Evolutionary conservation across 2,888 invertebrate species (phyloP).

Genomic region (Sipha maydis): DNA sequence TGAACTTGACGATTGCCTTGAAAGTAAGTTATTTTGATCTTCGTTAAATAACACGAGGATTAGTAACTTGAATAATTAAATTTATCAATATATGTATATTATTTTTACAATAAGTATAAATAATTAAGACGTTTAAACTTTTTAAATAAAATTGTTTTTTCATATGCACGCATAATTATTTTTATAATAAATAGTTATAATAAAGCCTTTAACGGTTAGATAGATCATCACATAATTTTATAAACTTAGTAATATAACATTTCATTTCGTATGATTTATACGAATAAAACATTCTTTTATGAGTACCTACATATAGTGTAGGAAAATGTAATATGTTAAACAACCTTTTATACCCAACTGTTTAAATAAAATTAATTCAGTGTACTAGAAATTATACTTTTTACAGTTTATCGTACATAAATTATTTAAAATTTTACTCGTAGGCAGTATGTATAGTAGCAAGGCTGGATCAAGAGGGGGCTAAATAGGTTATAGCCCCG

Average conservation of each 20-base stretch:
- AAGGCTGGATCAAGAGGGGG: too few relatives aligned
- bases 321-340: constrained; percentile 3
- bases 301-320: not conserved
- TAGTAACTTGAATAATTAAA: too few relatives aligned
- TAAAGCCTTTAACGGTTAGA: not conserved
- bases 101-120: too few relatives aligned
- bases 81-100: too few relatives aligned
- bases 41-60: not conserved
- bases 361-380: constrained; percentile 46
- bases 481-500: too few relatives aligned
- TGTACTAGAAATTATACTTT: not conserved
- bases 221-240: not conserved
- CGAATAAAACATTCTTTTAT: not conserved
- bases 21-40: constrained; percentile 34
- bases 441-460: too few relatives aligned
- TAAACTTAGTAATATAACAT: not conserved
- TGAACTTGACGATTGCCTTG: not conserved
- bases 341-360: not conserved
- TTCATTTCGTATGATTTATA: not conserved
- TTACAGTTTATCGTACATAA: not conserved
- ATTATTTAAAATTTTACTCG: not conserved
- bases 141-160: too few relatives aligned
- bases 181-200: not conserved
- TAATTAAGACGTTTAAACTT: too few relatives aligned
- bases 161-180: too few relatives aligned